phyloP scores from a whole-genome alignment of 1,140 invertebrate species.

The Bombus sylvicola region DNA sequence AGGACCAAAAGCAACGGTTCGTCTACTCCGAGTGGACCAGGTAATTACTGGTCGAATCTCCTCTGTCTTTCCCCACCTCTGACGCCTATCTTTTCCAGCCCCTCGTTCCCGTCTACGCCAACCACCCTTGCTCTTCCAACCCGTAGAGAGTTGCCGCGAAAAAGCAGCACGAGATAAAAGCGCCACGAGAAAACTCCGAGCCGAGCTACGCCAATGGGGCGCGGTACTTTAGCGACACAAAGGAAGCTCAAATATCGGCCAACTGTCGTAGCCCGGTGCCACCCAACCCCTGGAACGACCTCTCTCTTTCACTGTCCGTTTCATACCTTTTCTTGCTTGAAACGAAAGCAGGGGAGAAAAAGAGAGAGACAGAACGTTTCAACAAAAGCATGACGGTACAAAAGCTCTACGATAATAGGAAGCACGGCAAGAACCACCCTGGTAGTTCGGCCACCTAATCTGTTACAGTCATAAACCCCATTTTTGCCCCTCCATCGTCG shows the following conservation, averaged over 20 bases:
- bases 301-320: slow-evolving; percentile 56
- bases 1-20: slow-evolving; percentile 64
- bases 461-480: slow-evolving; percentile 77
- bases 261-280: slow-evolving; percentile 70
- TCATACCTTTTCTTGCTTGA: slow-evolving; percentile 53
- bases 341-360: neutral
- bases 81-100: slow-evolving; percentile 54
- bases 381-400: slow-evolving; percentile 68
- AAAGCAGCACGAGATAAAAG: slow-evolving; percentile 63
- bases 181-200: slow-evolving; percentile 63
- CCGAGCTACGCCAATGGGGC: slow-evolving; percentile 60
- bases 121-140: slow-evolving; percentile 5
- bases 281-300: slow-evolving; percentile 55
- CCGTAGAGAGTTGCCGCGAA: slow-evolving; percentile 55
- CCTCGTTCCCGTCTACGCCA: neutral
- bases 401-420: slow-evolving; percentile 74
- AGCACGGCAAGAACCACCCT: slow-evolving; percentile 68
- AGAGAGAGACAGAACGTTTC: slow-evolving; percentile 13
- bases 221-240: slow-evolving; percentile 71
- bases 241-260: slow-evolving; percentile 74
- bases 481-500: slow-evolving; percentile 69
- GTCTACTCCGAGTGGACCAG: slow-evolving; percentile 63
- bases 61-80: slow-evolving; percentile 48
- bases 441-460: slow-evolving; percentile 74
- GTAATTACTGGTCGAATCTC: slow-evolving; percentile 69